A percentile compares a stretch with the other conserved stretches of the same genome.
These are phyloP conservation scores for Heliconius sara DNA, from an alignment of 2,888 invertebrate genomes.

Conservation along the genomic window DNA sequence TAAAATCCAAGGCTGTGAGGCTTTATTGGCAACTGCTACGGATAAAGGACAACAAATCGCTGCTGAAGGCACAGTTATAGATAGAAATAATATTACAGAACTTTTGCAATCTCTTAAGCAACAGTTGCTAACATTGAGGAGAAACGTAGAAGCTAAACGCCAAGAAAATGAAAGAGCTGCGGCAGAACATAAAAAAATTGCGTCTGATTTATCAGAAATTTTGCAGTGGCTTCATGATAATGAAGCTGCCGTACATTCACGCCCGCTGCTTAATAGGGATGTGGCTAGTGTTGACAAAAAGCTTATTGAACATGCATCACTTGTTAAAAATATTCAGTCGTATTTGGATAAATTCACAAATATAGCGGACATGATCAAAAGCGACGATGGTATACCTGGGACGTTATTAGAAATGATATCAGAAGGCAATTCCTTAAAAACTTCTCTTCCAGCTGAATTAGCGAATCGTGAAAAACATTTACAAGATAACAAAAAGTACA, in stretches of 20 bases:
- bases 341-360: slow-evolving; percentile 88
- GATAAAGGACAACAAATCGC: slow-evolving; percentile 97
- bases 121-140: slow-evolving; percentile 90
- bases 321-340: slow-evolving; percentile 87
- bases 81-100: slow-evolving; percentile 93
- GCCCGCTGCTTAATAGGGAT: slow-evolving; percentile 91
- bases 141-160: slow-evolving; percentile 92
- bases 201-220: slow-evolving; percentile 91
- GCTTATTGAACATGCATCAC: slow-evolving; percentile 88
- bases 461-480: slow-evolving; percentile 92
- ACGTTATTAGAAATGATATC: slow-evolving; percentile 92
- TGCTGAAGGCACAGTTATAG: slow-evolving; percentile 93
- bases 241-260: slow-evolving; percentile 91
- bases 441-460: slow-evolving; percentile 91
- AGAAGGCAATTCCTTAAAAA: slow-evolving; percentile 90
- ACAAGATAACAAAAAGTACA: slow-evolving; percentile 89
- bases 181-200: slow-evolving; percentile 93
- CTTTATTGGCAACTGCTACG: slow-evolving; percentile 91
- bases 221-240: slow-evolving; percentile 93
- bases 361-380: slow-evolving; percentile 88
- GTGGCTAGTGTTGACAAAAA: slow-evolving; percentile 91
- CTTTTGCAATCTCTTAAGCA: slow-evolving; percentile 94
- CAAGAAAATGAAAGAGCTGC: slow-evolving; percentile 94
- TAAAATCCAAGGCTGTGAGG: slow-evolving; percentile 96
- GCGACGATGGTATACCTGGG: slow-evolving; percentile 91